Evolutionary conservation across 2,797 vertebrate species (phyloP).

Genomic region (Dermochelys coriacea): DNA sequence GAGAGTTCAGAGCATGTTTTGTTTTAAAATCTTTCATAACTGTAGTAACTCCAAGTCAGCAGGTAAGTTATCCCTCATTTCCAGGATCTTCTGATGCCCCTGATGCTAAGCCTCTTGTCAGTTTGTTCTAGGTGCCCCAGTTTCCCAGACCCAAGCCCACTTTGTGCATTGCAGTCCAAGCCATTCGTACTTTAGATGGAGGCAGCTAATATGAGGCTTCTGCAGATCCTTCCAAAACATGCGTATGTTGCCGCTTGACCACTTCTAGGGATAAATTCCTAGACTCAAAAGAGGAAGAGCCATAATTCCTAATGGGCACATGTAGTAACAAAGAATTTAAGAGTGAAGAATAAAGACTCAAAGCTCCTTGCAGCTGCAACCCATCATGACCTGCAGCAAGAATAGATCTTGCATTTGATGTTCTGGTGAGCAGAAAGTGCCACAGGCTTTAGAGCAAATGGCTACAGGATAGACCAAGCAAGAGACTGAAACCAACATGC

Average conservation of each 20-base stretch:
- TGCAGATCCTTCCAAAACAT: rapidly evolving
- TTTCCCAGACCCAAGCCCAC: background rate
- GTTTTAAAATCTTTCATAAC: background rate
- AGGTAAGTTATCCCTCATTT: background rate
- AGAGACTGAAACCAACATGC: background rate
- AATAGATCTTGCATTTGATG: background rate
- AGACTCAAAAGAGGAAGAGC: rapidly evolving
- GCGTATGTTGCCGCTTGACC: background rate
- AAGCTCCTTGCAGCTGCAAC: background rate
- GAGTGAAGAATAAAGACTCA: background rate
- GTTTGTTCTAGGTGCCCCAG: background rate
- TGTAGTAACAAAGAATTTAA: background rate
- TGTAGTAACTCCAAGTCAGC: background rate
- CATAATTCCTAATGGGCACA: background rate
- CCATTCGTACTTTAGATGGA: background rate
- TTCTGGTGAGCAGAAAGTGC: background rate
- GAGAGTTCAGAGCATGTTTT: background rate
- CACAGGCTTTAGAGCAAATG: background rate
- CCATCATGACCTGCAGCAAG: rapidly evolving
- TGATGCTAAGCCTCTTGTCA: background rate
- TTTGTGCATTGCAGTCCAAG: background rate
- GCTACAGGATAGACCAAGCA: background rate
- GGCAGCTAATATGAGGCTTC: background rate
- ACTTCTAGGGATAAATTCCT: background rate
- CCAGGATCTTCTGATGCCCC: background rate